Evolutionary conservation across 2,888 invertebrate genomes (phyloP).

Genomic region (Podabrus alpinus): DNA sequence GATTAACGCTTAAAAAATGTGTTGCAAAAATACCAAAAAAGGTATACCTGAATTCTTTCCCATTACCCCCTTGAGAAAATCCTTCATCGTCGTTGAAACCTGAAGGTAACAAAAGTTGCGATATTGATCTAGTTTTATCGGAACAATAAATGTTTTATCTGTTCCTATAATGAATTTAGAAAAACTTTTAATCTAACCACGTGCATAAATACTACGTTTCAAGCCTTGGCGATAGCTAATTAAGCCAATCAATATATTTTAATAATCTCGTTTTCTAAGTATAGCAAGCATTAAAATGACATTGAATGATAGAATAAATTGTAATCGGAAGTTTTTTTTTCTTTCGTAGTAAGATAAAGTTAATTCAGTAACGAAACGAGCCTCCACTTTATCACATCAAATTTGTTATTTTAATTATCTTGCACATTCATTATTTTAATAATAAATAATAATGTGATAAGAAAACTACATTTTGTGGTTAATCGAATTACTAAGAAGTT

Average conservation of each 20-base stretch:
- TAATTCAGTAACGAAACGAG: not conserved
- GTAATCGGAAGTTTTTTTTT: constrained; percentile 11
- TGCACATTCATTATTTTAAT: not conserved
- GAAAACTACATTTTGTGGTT: not conserved
- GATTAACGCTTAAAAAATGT: not conserved
- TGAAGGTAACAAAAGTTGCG: not conserved
- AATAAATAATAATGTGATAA: not conserved
- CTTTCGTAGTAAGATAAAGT: not conserved
- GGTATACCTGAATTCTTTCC: not conserved
- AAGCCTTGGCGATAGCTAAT: not conserved
- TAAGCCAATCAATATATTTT: not conserved
- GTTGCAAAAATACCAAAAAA: not conserved
- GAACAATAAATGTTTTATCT: not conserved
- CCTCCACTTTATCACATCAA: not conserved
- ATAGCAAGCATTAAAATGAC: constrained; percentile 11
- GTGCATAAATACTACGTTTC: not conserved
- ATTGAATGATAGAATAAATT: constrained; percentile 16
- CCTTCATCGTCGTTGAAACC: not conserved
- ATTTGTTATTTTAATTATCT: not conserved
- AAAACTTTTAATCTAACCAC: not conserved
- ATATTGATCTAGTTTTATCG: not conserved
- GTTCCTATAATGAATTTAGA: not conserved
- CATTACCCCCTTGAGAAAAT: not conserved
- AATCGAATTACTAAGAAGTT: not conserved
- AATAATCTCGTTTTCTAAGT: not conserved